Conservation (phyloP, 2,113 vertebrate species). For the Ranitomeya variabilis region DNA sequence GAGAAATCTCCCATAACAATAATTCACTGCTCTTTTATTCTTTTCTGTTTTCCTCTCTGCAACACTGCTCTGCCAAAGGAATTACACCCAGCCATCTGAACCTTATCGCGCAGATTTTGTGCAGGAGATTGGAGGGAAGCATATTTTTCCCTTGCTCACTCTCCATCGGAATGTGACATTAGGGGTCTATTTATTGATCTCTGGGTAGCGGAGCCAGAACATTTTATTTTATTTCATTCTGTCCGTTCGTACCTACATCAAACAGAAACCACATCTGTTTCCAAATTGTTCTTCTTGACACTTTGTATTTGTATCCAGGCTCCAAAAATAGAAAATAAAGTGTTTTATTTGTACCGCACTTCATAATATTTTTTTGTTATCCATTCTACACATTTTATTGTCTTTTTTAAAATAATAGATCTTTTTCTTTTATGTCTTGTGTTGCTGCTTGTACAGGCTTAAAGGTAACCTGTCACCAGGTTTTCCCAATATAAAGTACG, state of each 20-base stretch:
- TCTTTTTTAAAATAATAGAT: background rate
- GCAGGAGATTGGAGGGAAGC: conserved; percentile 31
- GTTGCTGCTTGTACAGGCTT: background rate
- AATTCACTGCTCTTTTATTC: conserved; percentile 64
- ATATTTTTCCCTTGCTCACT: conserved; percentile 46
- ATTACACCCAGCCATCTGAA: conserved; percentile 39
- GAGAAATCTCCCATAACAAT: conserved; percentile 76
- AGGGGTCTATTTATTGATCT: conserved; percentile 50
- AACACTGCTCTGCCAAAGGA: conserved; percentile 52
- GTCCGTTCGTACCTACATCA: conserved; percentile 30
- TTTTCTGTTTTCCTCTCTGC: conserved; percentile 51
- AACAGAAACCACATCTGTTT: background rate
- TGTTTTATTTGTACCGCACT: background rate
- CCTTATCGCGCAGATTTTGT: conserved; percentile 22
- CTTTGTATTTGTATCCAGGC: background rate
- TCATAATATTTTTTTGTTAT: background rate
- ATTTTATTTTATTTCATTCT: conserved; percentile 22
- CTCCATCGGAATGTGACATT: conserved; percentile 36
- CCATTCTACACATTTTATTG: background rate
- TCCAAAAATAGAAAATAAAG: background rate
- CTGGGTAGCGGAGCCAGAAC: background rate
- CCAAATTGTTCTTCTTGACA: conserved; percentile 2
- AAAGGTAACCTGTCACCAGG: too few relatives aligned
- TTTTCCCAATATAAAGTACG: too few relatives aligned
- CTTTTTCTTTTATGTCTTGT: background rate